Evolutionary conservation across 2,888 invertebrate genomes (phyloP).

Genomic region (Megastigmus dorsalis): DNA sequence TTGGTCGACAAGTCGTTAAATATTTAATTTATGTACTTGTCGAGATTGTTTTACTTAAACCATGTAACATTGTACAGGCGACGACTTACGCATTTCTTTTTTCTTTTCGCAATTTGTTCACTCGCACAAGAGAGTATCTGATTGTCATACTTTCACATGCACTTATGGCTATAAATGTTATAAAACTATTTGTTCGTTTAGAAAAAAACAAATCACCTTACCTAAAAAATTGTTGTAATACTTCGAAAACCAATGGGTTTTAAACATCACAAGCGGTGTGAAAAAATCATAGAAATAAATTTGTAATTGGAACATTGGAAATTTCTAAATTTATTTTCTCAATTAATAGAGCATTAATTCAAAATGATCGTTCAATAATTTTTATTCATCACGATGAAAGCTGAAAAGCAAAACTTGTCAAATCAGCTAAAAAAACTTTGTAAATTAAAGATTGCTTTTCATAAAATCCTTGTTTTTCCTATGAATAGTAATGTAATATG

Average conservation of each 20-base stretch:
- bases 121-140: constrained; percentile 49
- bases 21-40: constrained; percentile 41
- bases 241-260: constrained; percentile 22
- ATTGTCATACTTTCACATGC: constrained; percentile 42
- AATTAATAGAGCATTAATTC: too few species aligned
- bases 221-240: constrained; percentile 43
- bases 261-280: constrained; percentile 37
- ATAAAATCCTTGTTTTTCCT: too few species aligned
- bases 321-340: too few species aligned
- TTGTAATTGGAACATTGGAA: constrained; percentile 40
- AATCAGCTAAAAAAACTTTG: too few species aligned
- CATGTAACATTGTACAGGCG: constrained; percentile 41
- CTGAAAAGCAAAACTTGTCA: too few species aligned
- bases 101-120: constrained; percentile 49
- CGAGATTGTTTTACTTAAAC: constrained; percentile 40
- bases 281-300: constrained; percentile 45
- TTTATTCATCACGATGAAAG: too few species aligned
- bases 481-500: too few species aligned
- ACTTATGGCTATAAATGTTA: constrained; percentile 46
- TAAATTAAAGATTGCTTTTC: too few species aligned
- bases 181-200: constrained; percentile 41
- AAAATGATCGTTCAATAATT: too few species aligned
- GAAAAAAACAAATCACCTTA: constrained; percentile 35
- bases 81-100: constrained; percentile 47
- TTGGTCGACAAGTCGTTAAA: constrained; percentile 26